Conservation (phyloP, 2,797 vertebrate species). For the Garrulus glandarius region DNA sequence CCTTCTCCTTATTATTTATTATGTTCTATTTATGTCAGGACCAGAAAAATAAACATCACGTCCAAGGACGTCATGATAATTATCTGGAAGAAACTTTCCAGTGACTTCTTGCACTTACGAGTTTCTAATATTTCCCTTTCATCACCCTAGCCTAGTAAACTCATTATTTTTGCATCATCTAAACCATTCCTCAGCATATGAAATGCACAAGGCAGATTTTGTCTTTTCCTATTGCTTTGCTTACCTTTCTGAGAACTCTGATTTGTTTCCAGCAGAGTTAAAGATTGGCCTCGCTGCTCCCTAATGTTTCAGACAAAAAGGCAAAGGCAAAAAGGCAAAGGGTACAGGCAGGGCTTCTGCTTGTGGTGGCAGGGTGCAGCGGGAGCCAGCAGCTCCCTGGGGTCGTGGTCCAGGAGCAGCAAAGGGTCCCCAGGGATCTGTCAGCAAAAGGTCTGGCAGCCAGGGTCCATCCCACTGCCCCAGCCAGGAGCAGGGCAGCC, state of each 20-base stretch:
- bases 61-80: background rate
- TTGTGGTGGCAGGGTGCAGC: background rate
- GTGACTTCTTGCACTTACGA: background rate
- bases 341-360: background rate
- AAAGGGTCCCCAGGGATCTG: background rate
- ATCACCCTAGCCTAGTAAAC: background rate
- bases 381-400: background rate
- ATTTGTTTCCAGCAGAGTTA: background rate
- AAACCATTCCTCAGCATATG: background rate
- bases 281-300: background rate
- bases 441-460: background rate
- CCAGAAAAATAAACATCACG: background rate
- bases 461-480: rapidly evolving
- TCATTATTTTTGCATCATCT: constrained; percentile 25
- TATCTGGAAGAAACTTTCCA: constrained; percentile 8
- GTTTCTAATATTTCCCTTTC: constrained; percentile 19
- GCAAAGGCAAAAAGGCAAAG: rapidly evolving
- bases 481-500: background rate
- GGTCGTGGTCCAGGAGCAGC: too few relatives aligned
- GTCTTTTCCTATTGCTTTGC: background rate
- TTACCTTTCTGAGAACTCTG: background rate
- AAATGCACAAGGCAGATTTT: background rate
- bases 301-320: background rate
- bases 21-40: background rate
- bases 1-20: constrained; percentile 32